phyloP scores from a whole-genome alignment of 1,140 invertebrate species.

The Phymastichus coffea region DNA sequence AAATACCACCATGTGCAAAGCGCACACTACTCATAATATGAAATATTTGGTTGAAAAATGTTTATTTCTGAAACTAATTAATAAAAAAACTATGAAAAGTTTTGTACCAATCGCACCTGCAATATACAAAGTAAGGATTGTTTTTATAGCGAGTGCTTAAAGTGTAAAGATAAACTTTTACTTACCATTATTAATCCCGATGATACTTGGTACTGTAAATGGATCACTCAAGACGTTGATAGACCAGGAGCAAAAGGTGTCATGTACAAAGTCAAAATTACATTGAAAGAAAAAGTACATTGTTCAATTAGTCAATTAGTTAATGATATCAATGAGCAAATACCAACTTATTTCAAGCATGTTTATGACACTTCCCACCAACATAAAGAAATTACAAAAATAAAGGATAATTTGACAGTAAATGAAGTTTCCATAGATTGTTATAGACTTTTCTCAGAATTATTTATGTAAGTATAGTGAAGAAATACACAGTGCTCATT shows the following conservation, averaged over 20 bases:
- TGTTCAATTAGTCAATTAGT: constrained; percentile 23
- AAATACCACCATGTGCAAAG: constrained; percentile 16
- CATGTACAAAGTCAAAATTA: constrained; percentile 29
- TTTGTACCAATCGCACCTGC: constrained; percentile 29
- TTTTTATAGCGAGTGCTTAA: constrained; percentile 24
- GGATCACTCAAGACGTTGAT: constrained; percentile 24
- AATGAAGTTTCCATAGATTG: constrained; percentile 38
- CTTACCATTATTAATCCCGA: constrained; percentile 3
- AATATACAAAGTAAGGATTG: constrained; percentile 29
- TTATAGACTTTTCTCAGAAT: constrained; percentile 47
- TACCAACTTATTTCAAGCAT: constrained; percentile 33
- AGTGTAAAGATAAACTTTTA: constrained; percentile 24
- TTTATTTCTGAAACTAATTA: constrained; percentile 12
- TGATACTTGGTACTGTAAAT: constrained; percentile 22
- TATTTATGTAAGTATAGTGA: constrained; percentile 40
- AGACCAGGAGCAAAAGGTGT: constrained; percentile 22
- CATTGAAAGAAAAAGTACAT: constrained; percentile 25
- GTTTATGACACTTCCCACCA: constrained; percentile 39
- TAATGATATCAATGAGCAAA: too few relatives aligned
- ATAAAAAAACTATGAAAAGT: constrained; percentile 18
- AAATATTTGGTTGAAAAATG: constrained; percentile 8
- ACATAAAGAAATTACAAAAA: constrained; percentile 32
- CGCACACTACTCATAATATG: constrained; percentile 13
- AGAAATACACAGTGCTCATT: constrained; percentile 44
- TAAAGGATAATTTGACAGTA: constrained; percentile 40